These are phyloP conservation scores for Smutsia gigantea DNA, from an alignment of 2,797 vertebrate genomes.

Conservation along the genomic window DNA sequence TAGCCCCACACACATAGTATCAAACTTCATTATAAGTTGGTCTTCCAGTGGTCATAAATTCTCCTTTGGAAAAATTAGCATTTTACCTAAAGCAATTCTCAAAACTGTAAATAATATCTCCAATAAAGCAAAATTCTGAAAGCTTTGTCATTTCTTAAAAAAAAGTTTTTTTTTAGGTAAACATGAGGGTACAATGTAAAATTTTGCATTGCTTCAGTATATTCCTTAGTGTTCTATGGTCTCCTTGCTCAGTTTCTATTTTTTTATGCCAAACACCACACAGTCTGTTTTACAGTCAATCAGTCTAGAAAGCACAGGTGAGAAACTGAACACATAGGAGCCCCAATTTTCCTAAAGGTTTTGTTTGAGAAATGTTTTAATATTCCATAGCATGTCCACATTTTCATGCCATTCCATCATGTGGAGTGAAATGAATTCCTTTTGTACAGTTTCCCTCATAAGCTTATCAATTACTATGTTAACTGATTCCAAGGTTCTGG, in stretches of 20 bases:
- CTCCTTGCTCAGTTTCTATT: background rate
- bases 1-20: background rate
- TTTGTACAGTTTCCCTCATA: background rate
- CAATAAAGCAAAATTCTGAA: background rate
- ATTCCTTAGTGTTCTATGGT: background rate
- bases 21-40: background rate
- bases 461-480: background rate
- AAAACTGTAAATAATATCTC: background rate
- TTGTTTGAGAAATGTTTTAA: background rate
- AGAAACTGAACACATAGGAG: background rate
- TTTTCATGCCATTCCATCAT: background rate
- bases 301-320: background rate
- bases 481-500: background rate
- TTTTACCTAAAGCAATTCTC: constrained; percentile 16
- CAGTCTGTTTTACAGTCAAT: background rate
- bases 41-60: constrained; percentile 46
- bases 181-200: background rate
- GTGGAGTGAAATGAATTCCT: background rate
- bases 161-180: background rate
- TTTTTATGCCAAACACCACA: background rate
- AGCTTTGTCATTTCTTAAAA: background rate
- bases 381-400: background rate
- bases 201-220: background rate
- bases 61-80: background rate
- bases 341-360: background rate